Conservation (phyloP, 2,113 vertebrate genomes). For the Melanerpes aurifrons region DNA sequence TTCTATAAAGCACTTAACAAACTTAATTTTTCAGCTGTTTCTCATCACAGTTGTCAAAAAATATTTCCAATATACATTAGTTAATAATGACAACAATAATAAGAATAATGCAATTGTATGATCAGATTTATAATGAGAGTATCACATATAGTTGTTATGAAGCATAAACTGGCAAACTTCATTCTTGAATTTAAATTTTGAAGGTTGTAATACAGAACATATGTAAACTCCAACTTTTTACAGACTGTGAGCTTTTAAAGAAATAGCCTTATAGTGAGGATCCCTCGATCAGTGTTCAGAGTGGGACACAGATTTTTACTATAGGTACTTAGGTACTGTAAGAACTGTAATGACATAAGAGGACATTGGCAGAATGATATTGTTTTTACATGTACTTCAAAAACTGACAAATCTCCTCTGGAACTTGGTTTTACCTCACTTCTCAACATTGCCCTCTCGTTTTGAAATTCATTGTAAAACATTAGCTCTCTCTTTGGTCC, state of each 20-base stretch:
- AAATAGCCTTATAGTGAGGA: neutral
- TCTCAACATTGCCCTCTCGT: neutral
- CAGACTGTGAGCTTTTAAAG: neutral
- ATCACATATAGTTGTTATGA: neutral
- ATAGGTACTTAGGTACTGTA: neutral
- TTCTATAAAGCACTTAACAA: neutral
- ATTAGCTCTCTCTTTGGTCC: neutral
- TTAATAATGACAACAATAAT: neutral
- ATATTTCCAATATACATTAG: neutral
- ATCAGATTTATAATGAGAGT: neutral
- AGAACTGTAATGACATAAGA: fast-evolving
- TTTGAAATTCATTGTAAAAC: neutral
- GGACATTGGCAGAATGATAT: neutral
- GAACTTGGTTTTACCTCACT: neutral
- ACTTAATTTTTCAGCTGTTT: neutral
- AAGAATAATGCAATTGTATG: neutral
- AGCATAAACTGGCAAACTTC: neutral
- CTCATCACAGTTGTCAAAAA: neutral
- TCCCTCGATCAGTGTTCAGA: neutral
- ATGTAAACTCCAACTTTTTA: neutral
- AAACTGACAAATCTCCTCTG: neutral
- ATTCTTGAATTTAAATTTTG: neutral
- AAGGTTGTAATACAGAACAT: neutral
- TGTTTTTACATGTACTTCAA: neutral
- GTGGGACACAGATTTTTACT: neutral